Percentiles rank a stretch among this genome's conserved stretches.
Conservation (phyloP, 2,797 vertebrate species). For the Alauda arvensis region DNA sequence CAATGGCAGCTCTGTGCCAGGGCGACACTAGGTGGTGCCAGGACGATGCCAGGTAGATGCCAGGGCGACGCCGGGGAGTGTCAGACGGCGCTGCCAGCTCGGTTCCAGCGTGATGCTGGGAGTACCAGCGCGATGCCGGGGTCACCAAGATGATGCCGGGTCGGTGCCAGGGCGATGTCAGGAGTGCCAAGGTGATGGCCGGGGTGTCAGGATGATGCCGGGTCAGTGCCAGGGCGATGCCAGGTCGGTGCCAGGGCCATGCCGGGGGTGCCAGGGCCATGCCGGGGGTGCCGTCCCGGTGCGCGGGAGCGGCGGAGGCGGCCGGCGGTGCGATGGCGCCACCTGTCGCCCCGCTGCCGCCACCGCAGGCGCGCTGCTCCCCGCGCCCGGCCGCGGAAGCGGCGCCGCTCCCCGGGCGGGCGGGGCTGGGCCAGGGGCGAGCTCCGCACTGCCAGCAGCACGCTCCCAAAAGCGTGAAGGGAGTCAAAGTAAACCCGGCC, state of each 20-base stretch:
- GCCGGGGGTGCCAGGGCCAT: not conserved
- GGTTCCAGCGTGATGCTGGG: too few species aligned
- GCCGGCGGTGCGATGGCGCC: not conserved
- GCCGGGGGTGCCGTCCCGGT: fast-evolving
- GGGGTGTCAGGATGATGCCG: not conserved
- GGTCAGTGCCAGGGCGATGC: not conserved
- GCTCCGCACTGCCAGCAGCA: fast-evolving
- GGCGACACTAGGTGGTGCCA: too few species aligned
- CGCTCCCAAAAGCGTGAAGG: fast-evolving
- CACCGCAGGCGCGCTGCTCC: not conserved
- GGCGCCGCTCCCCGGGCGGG: not conserved
- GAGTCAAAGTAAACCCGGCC: fast-evolving
- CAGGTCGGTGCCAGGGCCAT: not conserved
- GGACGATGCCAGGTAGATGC: fast-evolving
- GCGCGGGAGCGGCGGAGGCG: fast-evolving
- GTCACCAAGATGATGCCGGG: fast-evolving
- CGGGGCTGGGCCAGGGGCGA: not conserved
- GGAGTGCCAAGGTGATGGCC: not conserved
- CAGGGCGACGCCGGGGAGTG: not conserved
- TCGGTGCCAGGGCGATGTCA: not conserved
- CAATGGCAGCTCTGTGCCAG: too few species aligned
- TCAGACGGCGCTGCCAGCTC: not conserved
- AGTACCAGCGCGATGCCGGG: fast-evolving
- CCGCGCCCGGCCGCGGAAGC: not conserved
- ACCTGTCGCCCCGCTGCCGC: not conserved